A percentile compares a stretch with the other conserved stretches of the same genome.
These are phyloP conservation scores for Sebastes aleutianus DNA, from an alignment of 2,797 vertebrate genomes.

Conservation along the genomic window DNA sequence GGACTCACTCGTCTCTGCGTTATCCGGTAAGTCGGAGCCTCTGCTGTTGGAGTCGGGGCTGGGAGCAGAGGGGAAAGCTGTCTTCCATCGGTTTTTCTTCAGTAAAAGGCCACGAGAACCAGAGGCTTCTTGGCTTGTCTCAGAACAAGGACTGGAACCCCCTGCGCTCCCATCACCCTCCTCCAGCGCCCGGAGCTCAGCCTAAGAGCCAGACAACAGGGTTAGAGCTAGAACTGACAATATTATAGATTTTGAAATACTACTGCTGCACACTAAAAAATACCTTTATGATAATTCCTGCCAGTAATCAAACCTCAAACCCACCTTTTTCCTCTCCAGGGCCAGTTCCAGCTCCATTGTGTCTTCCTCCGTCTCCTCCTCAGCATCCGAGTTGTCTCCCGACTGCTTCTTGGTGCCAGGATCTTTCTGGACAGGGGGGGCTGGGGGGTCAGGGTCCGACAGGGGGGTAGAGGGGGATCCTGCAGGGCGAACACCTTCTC, in stretches of 20 bases:
- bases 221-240: neutral
- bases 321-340: conserved; percentile 95
- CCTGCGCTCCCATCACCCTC: conserved; percentile 93
- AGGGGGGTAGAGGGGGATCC: conserved; percentile 52
- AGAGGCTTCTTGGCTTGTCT: conserved; percentile 88
- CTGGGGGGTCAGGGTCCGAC: conserved; percentile 77
- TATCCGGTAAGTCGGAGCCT: conserved; percentile 86
- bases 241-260: neutral
- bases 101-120: conserved; percentile 75
- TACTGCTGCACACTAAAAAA: neutral
- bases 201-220: conserved; percentile 74
- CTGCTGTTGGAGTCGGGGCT: conserved; percentile 91
- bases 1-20: conserved; percentile 68
- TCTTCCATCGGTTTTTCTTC: conserved; percentile 93
- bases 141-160: conserved; percentile 93
- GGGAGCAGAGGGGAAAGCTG: conserved; percentile 84
- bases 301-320: neutral
- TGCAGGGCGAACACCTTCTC: conserved; percentile 62
- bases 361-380: conserved; percentile 92
- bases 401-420: conserved; percentile 85
- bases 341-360: conserved; percentile 93
- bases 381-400: conserved; percentile 81
- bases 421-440: conserved; percentile 78
- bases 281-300: neutral
- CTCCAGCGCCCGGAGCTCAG: conserved; percentile 94